Percentiles rank a stretch among this genome's conserved stretches.
phyloP scores from a whole-genome alignment of 2,797 vertebrate genomes.

The Chiroxiphia lanceolata region DNA sequence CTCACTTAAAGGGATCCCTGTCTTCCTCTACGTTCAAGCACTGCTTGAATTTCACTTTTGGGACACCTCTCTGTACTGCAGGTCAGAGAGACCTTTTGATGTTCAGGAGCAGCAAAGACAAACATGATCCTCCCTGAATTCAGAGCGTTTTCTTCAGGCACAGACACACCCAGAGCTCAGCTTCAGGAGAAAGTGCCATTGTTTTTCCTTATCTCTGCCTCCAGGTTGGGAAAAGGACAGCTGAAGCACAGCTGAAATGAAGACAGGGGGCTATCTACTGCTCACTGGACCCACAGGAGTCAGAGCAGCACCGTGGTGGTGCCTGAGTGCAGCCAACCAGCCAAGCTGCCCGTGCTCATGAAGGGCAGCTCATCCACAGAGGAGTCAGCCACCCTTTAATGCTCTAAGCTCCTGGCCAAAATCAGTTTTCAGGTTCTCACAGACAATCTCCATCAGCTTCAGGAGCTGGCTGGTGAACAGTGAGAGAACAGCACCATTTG shows the following conservation, averaged over 20 bases:
- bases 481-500: not conserved
- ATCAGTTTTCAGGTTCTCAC: not conserved
- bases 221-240: not conserved
- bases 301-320: not conserved
- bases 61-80: not conserved
- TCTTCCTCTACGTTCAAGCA: not conserved
- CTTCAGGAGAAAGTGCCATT: not conserved
- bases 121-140: not conserved
- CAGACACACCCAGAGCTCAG: not conserved
- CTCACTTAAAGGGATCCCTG: not conserved
- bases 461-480: not conserved
- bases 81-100: not conserved
- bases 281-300: not conserved
- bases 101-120: not conserved
- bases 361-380: not conserved
- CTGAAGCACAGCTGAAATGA: not conserved
- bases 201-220: not conserved
- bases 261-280: not conserved
- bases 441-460: not conserved
- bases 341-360: fast-evolving
- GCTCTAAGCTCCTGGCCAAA: not conserved
- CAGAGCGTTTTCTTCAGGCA: not conserved
- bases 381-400: not conserved
- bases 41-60: not conserved
- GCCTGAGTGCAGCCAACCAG: not conserved